Evolutionary conservation across 2,797 vertebrate species (phyloP).

Genomic region (Anisognathus igniventris): DNA sequence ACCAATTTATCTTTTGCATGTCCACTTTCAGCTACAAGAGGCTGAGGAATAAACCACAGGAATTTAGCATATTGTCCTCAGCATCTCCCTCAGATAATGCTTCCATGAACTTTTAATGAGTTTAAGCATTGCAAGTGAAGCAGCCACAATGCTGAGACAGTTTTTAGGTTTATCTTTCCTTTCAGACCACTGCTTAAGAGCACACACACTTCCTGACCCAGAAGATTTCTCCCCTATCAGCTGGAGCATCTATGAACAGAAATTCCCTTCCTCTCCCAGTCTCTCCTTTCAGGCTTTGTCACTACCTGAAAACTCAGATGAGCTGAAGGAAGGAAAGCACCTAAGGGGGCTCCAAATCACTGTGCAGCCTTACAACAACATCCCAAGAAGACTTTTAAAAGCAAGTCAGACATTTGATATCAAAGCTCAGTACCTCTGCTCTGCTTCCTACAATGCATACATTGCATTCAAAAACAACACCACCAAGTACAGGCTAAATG

Average conservation of each 20-base stretch:
- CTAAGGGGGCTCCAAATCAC: neutral
- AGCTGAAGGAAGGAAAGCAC: neutral
- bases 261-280: neutral
- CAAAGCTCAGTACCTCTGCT: neutral
- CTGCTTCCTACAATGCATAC: neutral
- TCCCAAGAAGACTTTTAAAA: conserved; percentile 6
- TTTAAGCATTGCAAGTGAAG: neutral
- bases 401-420: neutral
- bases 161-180: neutral
- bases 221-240: neutral
- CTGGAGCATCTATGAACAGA: neutral
- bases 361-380: neutral
- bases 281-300: neutral
- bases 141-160: neutral
- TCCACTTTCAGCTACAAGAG: neutral
- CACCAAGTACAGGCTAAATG: neutral
- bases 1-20: neutral
- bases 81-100: neutral
- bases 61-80: neutral
- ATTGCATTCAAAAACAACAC: neutral
- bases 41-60: neutral
- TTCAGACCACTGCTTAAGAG: neutral
- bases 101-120: neutral
- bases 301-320: neutral
- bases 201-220: neutral